A percentile compares a stretch with the other conserved stretches of the same genome.
These are phyloP conservation scores for human (Homo sapiens) DNA, from an alignment of 2,113 vertebrate genomes.

Conservation along the genomic window GRCh38 chr2:43888501-43889000, in stretches of 20 bases:
- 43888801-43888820: neutral
- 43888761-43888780: accelerated
- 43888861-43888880: neutral
- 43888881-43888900: too few species aligned
- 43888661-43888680: conserved; percentile 54
- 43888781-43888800: neutral
- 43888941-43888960: neutral
- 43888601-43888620: conserved; percentile 57
- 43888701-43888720: neutral
- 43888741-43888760: neutral
- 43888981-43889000: neutral
- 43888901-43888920: accelerated
- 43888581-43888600: conserved; percentile 54
- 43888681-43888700: neutral
- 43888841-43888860: neutral
- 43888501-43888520: conserved; percentile 56
- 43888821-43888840: too few species aligned
- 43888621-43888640: conserved; percentile 86
- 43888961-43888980: neutral
- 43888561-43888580: conserved; percentile 65
- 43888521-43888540: conserved; percentile 64
- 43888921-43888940: neutral
- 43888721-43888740: neutral
- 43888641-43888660: conserved; percentile 92
- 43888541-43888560: conserved; percentile 65